phyloP scores from a whole-genome alignment of 2,888 invertebrate genomes.

The Apotomis turbidana region DNA sequence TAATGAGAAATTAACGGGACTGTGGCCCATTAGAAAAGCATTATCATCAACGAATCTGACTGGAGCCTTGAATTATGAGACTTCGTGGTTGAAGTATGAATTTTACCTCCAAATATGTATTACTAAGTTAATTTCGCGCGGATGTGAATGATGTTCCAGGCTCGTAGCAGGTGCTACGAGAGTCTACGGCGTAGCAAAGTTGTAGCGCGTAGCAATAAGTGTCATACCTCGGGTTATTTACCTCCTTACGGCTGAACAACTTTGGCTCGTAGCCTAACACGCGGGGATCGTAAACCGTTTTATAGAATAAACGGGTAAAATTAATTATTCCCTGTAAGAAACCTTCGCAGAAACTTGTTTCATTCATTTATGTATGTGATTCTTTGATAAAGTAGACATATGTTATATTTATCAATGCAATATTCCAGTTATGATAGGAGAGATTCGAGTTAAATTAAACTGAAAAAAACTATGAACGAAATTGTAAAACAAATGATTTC shows the following conservation, averaged over 20 bases:
- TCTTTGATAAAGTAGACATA: too few relatives aligned
- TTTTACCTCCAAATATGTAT: not conserved
- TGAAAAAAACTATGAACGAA: too few relatives aligned
- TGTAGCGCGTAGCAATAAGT: slow-evolving; percentile 68
- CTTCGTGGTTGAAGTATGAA: not conserved
- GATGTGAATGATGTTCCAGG: slow-evolving; percentile 21
- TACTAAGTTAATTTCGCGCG: slow-evolving; percentile 47
- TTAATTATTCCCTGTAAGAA: not conserved
- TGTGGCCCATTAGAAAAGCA: not conserved
- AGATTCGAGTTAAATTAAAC: too few relatives aligned
- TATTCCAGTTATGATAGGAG: too few relatives aligned
- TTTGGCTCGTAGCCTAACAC: slow-evolving; percentile 2
- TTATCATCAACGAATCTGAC: not conserved
- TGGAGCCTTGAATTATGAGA: not conserved
- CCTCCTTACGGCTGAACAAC: slow-evolving; percentile 43
- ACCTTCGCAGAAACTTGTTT: not conserved
- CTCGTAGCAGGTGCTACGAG: slow-evolving; percentile 29
- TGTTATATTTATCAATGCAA: too few relatives aligned
- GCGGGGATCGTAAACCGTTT: slow-evolving; percentile 9
- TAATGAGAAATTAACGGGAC: slow-evolving; percentile 50
- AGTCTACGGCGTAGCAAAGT: slow-evolving; percentile 52
- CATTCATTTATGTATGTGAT: not conserved
- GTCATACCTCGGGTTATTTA: slow-evolving; percentile 61
- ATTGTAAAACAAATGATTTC: too few relatives aligned
- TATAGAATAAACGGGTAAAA: slow-evolving; percentile 1